A percentile compares a stretch with the other conserved stretches of the same genome.
phyloP scores from a whole-genome alignment of 2,888 invertebrate species.

The Stenodema calcarata region DNA sequence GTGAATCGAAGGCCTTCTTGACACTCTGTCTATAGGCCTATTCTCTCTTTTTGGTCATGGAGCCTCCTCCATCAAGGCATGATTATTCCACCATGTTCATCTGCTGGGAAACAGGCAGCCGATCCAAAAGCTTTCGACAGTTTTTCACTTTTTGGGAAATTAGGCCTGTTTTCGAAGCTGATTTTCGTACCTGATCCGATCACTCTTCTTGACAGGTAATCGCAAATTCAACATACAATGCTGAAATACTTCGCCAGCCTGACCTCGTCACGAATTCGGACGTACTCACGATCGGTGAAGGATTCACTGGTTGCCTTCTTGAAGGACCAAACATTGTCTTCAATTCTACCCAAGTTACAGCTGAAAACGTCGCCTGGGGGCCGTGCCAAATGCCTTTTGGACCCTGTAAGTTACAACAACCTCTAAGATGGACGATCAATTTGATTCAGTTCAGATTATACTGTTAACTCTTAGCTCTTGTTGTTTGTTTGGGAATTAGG shows the following conservation, averaged over 20 bases:
- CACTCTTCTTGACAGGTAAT: conserved; percentile 66
- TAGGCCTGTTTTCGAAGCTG: too few species aligned
- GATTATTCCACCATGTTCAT: too few species aligned
- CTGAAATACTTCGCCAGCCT: conserved; percentile 74
- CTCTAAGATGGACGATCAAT: too few species aligned
- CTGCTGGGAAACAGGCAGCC: too few species aligned
- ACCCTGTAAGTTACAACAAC: conserved; percentile 44
- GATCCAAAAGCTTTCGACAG: too few species aligned
- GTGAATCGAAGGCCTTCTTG: too few species aligned
- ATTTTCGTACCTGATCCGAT: too few species aligned
- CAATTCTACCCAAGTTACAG: conserved; percentile 66
- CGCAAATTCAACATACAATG: conserved; percentile 80
- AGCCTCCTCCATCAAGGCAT: too few species aligned
- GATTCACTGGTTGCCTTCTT: conserved; percentile 82
- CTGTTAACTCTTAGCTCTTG: neutral
- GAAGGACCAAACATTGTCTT: conserved; percentile 88
- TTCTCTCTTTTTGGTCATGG: too few species aligned
- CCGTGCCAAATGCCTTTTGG: conserved; percentile 72
- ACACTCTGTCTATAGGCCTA: too few species aligned
- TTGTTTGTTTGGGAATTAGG: too few species aligned
- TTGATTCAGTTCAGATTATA: neutral
- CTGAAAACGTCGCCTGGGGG: conserved; percentile 76
- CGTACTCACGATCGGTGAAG: conserved; percentile 78
- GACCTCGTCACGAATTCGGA: conserved; percentile 64
- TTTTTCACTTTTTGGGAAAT: too few species aligned